Evolutionary conservation across 2,888 invertebrate genomes (phyloP).

Genomic region (Drosophila neonasuta): DNA sequence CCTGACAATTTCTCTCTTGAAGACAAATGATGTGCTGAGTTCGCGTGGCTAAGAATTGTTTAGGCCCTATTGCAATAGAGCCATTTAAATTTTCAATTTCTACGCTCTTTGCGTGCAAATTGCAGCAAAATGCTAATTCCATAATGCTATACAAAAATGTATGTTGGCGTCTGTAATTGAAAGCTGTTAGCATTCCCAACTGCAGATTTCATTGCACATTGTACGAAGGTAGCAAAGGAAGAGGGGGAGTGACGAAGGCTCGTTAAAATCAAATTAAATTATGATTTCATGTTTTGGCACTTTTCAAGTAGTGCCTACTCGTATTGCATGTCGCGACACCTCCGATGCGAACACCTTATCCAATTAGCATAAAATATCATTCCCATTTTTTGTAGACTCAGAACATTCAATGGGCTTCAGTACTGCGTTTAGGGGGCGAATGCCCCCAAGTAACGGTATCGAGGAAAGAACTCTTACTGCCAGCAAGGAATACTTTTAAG

Average conservation of each 20-base stretch:
- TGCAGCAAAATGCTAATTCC: conserved; percentile 63
- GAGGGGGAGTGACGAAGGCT: conserved; percentile 14
- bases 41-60: conserved; percentile 63
- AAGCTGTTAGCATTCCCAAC: conserved; percentile 40
- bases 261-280: conserved; percentile 65
- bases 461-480: neutral
- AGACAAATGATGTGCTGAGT: conserved; percentile 57
- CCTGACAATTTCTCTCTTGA: neutral
- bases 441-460: conserved; percentile 8
- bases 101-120: conserved; percentile 65
- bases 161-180: conserved; percentile 62
- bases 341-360: conserved; percentile 34
- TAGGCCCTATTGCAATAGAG: conserved; percentile 26
- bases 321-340: conserved; percentile 48
- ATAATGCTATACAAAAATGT: conserved; percentile 31
- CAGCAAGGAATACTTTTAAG: neutral
- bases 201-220: conserved; percentile 18
- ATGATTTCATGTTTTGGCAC: conserved; percentile 74
- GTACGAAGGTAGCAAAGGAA: neutral
- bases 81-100: conserved; percentile 45
- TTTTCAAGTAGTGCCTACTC: conserved; percentile 41
- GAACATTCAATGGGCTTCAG: conserved; percentile 66
- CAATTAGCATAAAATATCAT: conserved; percentile 61
- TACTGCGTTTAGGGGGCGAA: conserved; percentile 7
- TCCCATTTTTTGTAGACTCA: conserved; percentile 56